These are phyloP conservation scores for Riparia riparia DNA, from an alignment of 2,113 vertebrate genomes.

Conservation along the genomic window DNA sequence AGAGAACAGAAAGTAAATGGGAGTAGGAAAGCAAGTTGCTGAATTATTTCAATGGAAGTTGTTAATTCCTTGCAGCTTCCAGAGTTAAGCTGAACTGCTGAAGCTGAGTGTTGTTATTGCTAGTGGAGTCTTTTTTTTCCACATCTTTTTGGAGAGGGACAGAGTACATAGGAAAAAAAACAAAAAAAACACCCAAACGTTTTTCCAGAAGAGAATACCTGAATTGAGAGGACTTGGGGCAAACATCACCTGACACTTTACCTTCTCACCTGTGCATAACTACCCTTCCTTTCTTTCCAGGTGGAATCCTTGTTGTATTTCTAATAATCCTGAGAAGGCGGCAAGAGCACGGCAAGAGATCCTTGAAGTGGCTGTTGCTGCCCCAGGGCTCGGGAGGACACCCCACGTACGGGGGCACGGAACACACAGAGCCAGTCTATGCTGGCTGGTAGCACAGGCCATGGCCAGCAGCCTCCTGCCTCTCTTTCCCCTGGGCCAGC, in stretches of 20 bases:
- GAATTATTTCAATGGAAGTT: background rate
- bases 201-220: background rate
- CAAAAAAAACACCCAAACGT: too few relatives aligned
- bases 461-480: fast-evolving
- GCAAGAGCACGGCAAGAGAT: constrained; percentile 66
- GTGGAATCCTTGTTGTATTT: constrained; percentile 76
- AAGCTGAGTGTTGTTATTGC: background rate
- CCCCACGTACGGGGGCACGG: constrained; percentile 74
- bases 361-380: constrained; percentile 76
- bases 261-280: background rate
- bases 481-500: background rate
- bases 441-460: constrained; percentile 83
- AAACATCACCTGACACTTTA: background rate
- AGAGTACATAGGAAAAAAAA: background rate
- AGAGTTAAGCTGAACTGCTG: background rate
- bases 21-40: background rate
- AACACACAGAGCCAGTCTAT: constrained; percentile 86
- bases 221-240: background rate
- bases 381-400: constrained; percentile 63
- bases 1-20: background rate
- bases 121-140: background rate
- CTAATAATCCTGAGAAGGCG: constrained; percentile 74
- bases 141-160: background rate
- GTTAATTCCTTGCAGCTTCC: background rate
- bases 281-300: constrained; percentile 37